Conservation (phyloP, 2,888 invertebrate species). For the Drosophila phalerata region DNA sequence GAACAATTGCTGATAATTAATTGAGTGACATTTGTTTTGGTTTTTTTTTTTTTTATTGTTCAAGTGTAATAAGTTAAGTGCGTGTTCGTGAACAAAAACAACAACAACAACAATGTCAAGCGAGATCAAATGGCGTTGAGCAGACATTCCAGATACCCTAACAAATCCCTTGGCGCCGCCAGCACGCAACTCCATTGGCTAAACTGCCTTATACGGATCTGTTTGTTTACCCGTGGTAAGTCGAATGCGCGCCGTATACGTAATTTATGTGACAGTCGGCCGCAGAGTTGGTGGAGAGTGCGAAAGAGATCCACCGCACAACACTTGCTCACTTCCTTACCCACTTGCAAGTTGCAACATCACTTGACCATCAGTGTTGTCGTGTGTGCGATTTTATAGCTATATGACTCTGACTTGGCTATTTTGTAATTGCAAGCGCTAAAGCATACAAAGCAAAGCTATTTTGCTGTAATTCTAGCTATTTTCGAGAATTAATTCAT, state of each 20-base stretch:
- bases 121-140: conserved; percentile 59
- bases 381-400: background rate
- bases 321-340: too few species aligned
- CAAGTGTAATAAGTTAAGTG: background rate
- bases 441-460: too few species aligned
- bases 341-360: background rate
- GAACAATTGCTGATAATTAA: conserved; percentile 21
- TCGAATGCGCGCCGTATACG: conserved; percentile 51
- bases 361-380: background rate
- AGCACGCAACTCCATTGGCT: conserved; percentile 63
- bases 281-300: too few species aligned
- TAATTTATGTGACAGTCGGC: conserved; percentile 47
- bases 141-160: conserved; percentile 39
- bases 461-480: background rate
- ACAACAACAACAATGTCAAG: conserved; percentile 51
- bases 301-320: too few species aligned
- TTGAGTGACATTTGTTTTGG: conserved; percentile 29
- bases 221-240: conserved; percentile 64
- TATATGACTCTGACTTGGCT: background rate
- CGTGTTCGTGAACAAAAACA: conserved; percentile 2
- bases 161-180: conserved; percentile 52
- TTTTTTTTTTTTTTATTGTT: conserved; percentile 15
- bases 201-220: conserved; percentile 59
- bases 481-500: background rate
- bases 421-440: background rate